Conservation (phyloP, 1,140 invertebrate genomes). For the Ladona fulva region DNA sequence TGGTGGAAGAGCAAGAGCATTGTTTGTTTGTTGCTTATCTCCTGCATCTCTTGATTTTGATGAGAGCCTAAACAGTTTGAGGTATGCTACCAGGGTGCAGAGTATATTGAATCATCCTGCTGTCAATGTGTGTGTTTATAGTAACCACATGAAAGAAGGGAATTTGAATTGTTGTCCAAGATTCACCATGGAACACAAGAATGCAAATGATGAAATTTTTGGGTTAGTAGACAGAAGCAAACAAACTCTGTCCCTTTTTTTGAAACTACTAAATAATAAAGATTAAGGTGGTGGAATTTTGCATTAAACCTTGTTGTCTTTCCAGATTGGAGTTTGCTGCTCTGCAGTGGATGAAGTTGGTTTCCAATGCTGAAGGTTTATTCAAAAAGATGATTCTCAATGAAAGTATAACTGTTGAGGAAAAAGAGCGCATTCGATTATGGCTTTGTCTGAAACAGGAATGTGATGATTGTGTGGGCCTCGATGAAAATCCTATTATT, state of each 20-base stretch:
- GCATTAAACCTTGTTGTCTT: background rate
- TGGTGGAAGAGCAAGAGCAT: conserved; percentile 55
- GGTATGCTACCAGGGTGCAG: conserved; percentile 48
- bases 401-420: conserved; percentile 52
- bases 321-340: conserved; percentile 61
- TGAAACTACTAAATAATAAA: background rate
- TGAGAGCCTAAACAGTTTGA: conserved; percentile 52
- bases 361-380: conserved; percentile 72
- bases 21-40: conserved; percentile 53
- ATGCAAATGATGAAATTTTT: conserved; percentile 44
- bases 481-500: conserved; percentile 17
- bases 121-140: conserved; percentile 38
- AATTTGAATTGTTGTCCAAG: background rate
- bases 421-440: conserved; percentile 69
- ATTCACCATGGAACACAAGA: conserved; percentile 15
- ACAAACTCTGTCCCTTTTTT: background rate
- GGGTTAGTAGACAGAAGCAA: no score
- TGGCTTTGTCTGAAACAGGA: conserved; percentile 77
- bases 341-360: conserved; percentile 68
- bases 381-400: conserved; percentile 55
- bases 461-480: conserved; percentile 69
- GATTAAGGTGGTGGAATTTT: no score
- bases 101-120: conserved; percentile 55
- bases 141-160: background rate
- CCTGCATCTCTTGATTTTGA: conserved; percentile 48